These are phyloP conservation scores for Aphaenogaster ashmeadi DNA, from an alignment of 1,140 invertebrate genomes.

Conservation along the genomic window DNA sequence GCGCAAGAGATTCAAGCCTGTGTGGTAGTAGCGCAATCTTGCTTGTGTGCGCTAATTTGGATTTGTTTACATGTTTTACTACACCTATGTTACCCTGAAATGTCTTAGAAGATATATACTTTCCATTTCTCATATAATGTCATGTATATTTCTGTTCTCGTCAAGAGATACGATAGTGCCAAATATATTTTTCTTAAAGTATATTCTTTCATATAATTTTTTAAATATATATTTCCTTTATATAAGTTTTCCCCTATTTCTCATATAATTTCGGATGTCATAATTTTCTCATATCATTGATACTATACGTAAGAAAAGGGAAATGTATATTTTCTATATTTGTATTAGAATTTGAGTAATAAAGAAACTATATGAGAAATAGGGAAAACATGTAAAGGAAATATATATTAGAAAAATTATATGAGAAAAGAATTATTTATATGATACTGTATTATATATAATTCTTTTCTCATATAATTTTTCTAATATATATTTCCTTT, in stretches of 20 bases:
- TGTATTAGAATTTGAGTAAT: too few relatives aligned
- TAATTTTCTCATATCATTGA: too few relatives aligned
- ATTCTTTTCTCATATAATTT: background rate
- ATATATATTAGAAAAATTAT: background rate
- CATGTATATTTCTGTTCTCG: background rate
- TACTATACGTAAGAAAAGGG: too few relatives aligned
- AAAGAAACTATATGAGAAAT: background rate
- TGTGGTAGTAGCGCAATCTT: slow-evolving; percentile 7
- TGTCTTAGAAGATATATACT: background rate
- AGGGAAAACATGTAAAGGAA: background rate
- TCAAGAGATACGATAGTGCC: too few relatives aligned
- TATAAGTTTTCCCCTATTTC: background rate
- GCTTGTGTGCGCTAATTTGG: slow-evolving; percentile 4
- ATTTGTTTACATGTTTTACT: slow-evolving; percentile 2
- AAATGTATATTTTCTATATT: too few relatives aligned
- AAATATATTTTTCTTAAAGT: too few relatives aligned
- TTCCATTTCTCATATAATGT: background rate
- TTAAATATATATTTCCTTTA: background rate
- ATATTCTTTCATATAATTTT: background rate
- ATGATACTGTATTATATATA: too few relatives aligned
- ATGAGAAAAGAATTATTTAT: background rate
- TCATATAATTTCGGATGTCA: too few relatives aligned
- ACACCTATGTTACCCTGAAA: background rate
- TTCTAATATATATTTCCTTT: background rate
- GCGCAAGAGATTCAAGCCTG: background rate